These are phyloP conservation scores for Porites australiensis DNA, from an alignment of 64 coral and sea anemone species.

Conservation along the genomic window DNA sequence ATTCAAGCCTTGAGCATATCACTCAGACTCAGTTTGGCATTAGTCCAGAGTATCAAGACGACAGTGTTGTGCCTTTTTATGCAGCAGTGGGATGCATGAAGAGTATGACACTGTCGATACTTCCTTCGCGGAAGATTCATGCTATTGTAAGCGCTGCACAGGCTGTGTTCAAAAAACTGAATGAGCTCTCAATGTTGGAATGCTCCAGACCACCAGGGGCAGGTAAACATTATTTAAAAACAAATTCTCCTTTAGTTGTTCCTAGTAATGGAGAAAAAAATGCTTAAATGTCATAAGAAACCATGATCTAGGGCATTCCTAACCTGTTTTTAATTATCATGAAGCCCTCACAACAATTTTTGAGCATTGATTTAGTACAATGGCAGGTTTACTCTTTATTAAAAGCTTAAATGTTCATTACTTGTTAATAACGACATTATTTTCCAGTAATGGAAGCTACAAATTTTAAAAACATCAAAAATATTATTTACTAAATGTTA, in stretches of 20 bases:
- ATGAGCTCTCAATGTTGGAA: constrained; percentile 68
- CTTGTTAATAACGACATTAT: too few relatives aligned
- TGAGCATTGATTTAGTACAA: too few relatives aligned
- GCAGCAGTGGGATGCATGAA: constrained; percentile 79
- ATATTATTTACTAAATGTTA: too few relatives aligned
- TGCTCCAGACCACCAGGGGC: constrained; percentile 72
- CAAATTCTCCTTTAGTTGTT: neutral
- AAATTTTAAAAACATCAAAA: too few relatives aligned
- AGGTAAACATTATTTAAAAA: constrained; percentile 48
- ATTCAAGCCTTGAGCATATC: constrained; percentile 54
- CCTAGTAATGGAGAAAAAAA: too few relatives aligned
- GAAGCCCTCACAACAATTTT: too few relatives aligned
- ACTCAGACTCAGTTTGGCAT: constrained; percentile 80
- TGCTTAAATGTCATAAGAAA: neutral
- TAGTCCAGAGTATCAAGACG: constrained; percentile 71
- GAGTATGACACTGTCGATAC: constrained; percentile 60
- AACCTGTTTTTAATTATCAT: too few relatives aligned
- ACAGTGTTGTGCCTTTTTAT: constrained; percentile 64
- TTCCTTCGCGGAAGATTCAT: constrained; percentile 80
- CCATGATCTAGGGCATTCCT: too few relatives aligned
- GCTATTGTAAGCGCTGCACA: constrained; percentile 83
- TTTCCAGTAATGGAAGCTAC: too few relatives aligned
- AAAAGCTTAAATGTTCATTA: too few relatives aligned
- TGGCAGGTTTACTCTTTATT: too few relatives aligned
- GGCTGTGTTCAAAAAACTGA: constrained; percentile 80